A percentile compares a stretch with the other conserved stretches of the same genome.
Conservation (phyloP, 1,140 invertebrate genomes). For the Choristoneura fumiferana region DNA sequence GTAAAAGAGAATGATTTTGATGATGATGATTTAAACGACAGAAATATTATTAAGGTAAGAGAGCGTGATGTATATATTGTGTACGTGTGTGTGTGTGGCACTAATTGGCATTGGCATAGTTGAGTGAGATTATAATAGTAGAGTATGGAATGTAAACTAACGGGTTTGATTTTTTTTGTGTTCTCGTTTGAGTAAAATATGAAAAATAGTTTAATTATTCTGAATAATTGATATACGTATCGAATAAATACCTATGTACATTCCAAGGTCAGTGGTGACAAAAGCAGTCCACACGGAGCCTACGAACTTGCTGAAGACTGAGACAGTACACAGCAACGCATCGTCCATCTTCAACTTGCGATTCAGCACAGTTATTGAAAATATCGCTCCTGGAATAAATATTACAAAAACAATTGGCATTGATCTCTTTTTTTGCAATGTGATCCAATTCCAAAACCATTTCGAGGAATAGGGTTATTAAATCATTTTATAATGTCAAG, state of each 20-base stretch:
- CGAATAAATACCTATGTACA: conserved; percentile 70
- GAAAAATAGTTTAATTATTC: too few relatives aligned
- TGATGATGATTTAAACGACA: too few relatives aligned
- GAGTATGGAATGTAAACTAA: too few relatives aligned
- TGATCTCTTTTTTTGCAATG: not conserved
- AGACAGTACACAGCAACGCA: conserved; percentile 60
- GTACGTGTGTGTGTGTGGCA: too few relatives aligned
- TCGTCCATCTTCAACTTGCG: conserved; percentile 63
- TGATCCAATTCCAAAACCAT: not conserved
- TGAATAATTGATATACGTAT: conserved; percentile 23
- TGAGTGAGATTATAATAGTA: too few relatives aligned
- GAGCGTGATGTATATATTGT: too few relatives aligned
- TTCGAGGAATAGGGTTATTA: not conserved
- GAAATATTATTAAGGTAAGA: too few relatives aligned
- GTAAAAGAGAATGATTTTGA: too few relatives aligned
- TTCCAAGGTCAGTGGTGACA: conserved; percentile 58
- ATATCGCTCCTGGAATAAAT: conserved; percentile 57
- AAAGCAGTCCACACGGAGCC: conserved; percentile 67
- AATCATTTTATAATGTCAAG: too few relatives aligned
- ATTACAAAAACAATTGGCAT: not conserved
- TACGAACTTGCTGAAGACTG: conserved; percentile 57
- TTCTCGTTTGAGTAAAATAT: too few relatives aligned
- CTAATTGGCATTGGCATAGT: too few relatives aligned
- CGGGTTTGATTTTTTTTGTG: too few relatives aligned
- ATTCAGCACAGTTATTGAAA: conserved; percentile 63